Evolutionary conservation across 2,888 invertebrate species (phyloP).

Genomic region (Merodon equestris): DNA sequence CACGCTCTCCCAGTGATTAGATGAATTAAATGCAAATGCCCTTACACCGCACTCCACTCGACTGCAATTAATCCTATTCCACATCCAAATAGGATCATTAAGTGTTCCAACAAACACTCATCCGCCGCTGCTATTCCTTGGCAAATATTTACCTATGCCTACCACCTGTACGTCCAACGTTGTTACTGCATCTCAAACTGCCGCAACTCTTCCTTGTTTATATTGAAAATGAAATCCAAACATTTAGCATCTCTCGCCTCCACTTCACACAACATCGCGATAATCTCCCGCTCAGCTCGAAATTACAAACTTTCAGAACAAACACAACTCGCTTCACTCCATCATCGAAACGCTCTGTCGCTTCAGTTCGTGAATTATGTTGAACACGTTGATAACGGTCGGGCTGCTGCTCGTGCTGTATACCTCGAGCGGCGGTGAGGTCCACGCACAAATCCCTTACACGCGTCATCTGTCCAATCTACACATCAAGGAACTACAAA

Average conservation of each 20-base stretch:
- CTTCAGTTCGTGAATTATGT: constrained; percentile 51
- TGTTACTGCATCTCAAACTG: too few species aligned
- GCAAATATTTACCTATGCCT: too few species aligned
- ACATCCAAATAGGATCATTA: constrained; percentile 4
- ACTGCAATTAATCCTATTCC: too few species aligned
- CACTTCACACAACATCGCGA: not conserved
- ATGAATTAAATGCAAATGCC: too few species aligned
- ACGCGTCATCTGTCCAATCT: constrained; percentile 73
- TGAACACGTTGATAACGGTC: constrained; percentile 47
- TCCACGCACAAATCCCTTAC: constrained; percentile 71
- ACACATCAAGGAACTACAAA: constrained; percentile 73
- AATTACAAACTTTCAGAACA: constrained; percentile 27
- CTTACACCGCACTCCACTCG: too few species aligned
- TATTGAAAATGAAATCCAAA: constrained; percentile 30
- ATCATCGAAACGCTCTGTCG: constrained; percentile 19
- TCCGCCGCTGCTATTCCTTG: too few species aligned
- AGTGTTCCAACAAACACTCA: too few species aligned
- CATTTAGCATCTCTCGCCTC: not conserved
- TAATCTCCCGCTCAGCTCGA: constrained; percentile 16
- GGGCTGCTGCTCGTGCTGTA: constrained; percentile 33
- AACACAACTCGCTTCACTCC: constrained; percentile 19
- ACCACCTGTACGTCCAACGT: too few species aligned
- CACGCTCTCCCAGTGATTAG: too few species aligned
- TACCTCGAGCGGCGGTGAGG: not conserved
- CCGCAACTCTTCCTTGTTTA: constrained; percentile 10